Evolutionary conservation across 2,113 vertebrate species (phyloP).

Genomic region (Mesoclemmys tuberculata): DNA sequence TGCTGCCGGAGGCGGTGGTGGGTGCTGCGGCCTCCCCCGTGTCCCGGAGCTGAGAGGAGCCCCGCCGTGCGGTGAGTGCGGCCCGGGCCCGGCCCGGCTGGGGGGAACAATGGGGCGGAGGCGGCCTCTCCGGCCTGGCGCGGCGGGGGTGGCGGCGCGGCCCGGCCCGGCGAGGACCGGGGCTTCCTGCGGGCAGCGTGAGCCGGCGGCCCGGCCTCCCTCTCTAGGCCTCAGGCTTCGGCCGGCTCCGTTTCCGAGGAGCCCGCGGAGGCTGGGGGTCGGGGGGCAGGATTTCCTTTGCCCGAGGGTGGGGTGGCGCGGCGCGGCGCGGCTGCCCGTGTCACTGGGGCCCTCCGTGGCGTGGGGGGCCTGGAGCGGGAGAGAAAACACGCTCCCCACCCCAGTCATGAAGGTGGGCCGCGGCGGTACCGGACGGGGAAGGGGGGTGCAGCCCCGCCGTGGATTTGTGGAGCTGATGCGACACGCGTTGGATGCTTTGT

Average conservation of each 20-base stretch:
- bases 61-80: slow-evolving; percentile 78
- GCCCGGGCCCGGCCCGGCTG: background rate
- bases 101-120: background rate
- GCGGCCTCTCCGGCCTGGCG: background rate
- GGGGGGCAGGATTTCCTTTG: background rate
- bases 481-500: background rate
- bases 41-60: slow-evolving; percentile 79
- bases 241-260: slow-evolving; percentile 11
- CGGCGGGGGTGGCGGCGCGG: background rate
- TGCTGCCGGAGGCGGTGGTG: slow-evolving; percentile 33
- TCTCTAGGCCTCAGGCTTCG: slow-evolving; percentile 64
- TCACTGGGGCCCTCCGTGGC: too few species aligned
- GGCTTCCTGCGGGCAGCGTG: background rate
- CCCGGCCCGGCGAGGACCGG: too few species aligned
- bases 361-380: too few species aligned
- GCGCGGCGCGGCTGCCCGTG: too few species aligned
- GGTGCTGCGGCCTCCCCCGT: slow-evolving; percentile 40
- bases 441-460: too few species aligned
- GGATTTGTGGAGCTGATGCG: background rate
- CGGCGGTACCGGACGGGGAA: too few species aligned
- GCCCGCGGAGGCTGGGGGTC: background rate
- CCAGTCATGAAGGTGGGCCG: too few species aligned
- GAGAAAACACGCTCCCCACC: background rate
- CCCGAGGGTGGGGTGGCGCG: background rate
- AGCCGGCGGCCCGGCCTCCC: background rate